Evolutionary conservation across 2,888 invertebrate genomes (phyloP), one percentile per base, ranked within the genome.

Genomic region (Chrysodeixis includens): DNA sequence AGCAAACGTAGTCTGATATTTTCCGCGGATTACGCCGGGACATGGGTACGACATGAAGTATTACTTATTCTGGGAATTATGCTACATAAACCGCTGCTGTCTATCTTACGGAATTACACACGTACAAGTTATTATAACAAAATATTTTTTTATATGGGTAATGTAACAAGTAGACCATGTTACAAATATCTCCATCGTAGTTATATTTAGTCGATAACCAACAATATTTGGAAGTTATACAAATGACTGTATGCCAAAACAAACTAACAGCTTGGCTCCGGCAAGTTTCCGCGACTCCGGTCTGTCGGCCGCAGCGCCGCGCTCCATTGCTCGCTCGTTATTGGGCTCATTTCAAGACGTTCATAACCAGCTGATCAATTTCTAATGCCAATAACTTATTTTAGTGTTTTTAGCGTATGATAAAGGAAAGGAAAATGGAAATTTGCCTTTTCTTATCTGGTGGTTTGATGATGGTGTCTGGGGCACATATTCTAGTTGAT

Each of bases 251-350:
- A n/a, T n/a, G n/a, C n/a, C n/a, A n/a, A n/a, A n/a, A n/a, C n/a
- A n/a, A 62, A 64, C 59, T 62, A 51, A 59, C 16, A 35, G 53
- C 35, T 16, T 22, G 61, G 30, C 22, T 69, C 30, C 65, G 74
- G 54, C 73, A 74, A 73, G 62, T 65, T 62, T 62, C 59, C 59
- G 58, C 53, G 26, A 16, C 44, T 46, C 44, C 22, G 49, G 30
- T 32, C 74, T 56, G 65, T 62, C 65, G 54, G 18, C 62, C n/a
- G 26, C 73, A 69, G 35, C 7, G 22, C 14, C 18, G 10, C 26
- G 30, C 44, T 30, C 51, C 44, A 26, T 44, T 22, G 49, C n/a
- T 51, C 44, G 30, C 63, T 22, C 30, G 53, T 57, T 54, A 46
- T 30, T 56, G 20, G 30, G 54, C 52, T 22, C 49, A 56, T 51